A percentile compares a stretch with the other conserved stretches of the same genome.
Conservation (phyloP, 1,140 invertebrate species). For the Bradysia coprophila region DNA sequence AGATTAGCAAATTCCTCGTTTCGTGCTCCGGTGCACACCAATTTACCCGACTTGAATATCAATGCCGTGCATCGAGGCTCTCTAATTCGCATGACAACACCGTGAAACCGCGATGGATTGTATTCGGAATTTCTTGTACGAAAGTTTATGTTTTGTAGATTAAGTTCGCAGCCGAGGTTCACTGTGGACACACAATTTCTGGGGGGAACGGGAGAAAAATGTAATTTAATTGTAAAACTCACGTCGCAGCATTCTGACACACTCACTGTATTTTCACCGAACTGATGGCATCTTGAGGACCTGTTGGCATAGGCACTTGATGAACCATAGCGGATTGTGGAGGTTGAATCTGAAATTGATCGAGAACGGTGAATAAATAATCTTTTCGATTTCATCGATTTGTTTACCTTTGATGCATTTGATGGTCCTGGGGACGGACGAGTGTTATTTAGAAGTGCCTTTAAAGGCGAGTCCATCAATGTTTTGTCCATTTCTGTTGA, state of each 20-base stretch:
- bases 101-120: constrained; percentile 94
- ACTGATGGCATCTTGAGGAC: constrained; percentile 20
- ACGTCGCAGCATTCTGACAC: constrained; percentile 39
- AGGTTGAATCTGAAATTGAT: background rate
- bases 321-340: constrained; percentile 13
- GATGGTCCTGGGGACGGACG: background rate
- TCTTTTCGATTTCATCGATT: too few species aligned
- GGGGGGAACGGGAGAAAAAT: too few species aligned
- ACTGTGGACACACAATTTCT: constrained; percentile 94
- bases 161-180: constrained; percentile 70
- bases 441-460: background rate
- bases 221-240: constrained; percentile 20
- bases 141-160: constrained; percentile 82
- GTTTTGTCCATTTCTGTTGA: background rate
- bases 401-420: too few species aligned
- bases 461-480: background rate
- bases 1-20: constrained; percentile 87
- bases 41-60: constrained; percentile 96
- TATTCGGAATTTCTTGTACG: constrained; percentile 97
- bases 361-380: too few species aligned
- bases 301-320: constrained; percentile 6
- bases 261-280: constrained; percentile 28
- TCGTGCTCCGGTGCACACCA: constrained; percentile 95
- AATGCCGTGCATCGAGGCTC: constrained; percentile 93
- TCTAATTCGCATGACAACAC: constrained; percentile 94